Evolutionary conservation across 2,797 vertebrate genomes (phyloP).

Genomic region (Hapalemur alaotrensis): DNA sequence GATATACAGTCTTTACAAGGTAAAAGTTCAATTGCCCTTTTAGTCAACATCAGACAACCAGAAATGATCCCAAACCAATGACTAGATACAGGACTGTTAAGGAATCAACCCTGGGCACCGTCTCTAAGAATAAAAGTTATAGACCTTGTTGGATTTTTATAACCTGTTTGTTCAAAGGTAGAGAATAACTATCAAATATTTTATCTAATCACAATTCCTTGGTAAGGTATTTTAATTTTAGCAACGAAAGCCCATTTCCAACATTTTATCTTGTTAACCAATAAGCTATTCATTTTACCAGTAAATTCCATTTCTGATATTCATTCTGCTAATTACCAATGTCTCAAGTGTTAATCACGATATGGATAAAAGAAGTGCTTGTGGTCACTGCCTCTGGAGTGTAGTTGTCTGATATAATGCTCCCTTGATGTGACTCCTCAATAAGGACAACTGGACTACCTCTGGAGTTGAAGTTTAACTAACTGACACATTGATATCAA

Average conservation of each 20-base stretch:
- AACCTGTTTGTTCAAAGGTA: background rate
- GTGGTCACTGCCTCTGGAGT: background rate
- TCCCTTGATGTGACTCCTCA: background rate
- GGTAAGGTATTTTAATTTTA: slow-evolving; percentile 26
- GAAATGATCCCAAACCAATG: background rate
- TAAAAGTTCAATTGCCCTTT: background rate
- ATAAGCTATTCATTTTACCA: slow-evolving; percentile 1
- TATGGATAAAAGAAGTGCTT: background rate
- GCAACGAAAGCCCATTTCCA: background rate
- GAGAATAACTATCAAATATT: background rate
- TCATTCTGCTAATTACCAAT: background rate
- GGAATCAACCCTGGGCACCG: background rate
- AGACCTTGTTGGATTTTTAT: background rate
- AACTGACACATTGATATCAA: background rate
- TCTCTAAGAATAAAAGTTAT: background rate
- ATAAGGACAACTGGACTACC: background rate
- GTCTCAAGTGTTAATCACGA: background rate
- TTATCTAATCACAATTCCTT: background rate
- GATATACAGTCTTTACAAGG: background rate
- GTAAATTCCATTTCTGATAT: background rate
- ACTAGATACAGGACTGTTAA: background rate
- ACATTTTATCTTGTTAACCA: slow-evolving; percentile 40
- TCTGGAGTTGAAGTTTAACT: slow-evolving; percentile 4
- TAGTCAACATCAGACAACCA: background rate
- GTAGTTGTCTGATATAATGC: background rate